A percentile compares a stretch with the other conserved stretches of the same genome.
Conservation (phyloP, 1,140 invertebrate species). For the Streblospio benedicti region DNA sequence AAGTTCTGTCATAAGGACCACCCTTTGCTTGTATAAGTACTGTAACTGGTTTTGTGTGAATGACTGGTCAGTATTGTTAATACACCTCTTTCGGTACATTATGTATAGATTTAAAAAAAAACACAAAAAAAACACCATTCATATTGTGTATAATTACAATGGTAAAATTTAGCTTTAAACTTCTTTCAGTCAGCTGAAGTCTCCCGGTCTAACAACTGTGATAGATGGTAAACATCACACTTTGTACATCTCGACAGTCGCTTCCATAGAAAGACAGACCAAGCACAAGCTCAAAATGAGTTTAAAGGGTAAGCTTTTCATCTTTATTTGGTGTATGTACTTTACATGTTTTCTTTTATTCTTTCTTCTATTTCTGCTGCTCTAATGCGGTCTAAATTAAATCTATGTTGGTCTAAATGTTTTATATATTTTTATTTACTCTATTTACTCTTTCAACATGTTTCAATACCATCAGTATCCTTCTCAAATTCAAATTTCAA, state of each 20-base stretch:
- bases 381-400: neutral
- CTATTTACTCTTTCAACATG: neutral
- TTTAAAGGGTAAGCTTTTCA: constrained; percentile 54
- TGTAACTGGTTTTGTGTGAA: neutral
- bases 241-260: constrained; percentile 80
- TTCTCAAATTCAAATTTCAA: too few species aligned
- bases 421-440: neutral
- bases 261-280: constrained; percentile 80
- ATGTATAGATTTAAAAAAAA: neutral
- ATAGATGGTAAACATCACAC: constrained; percentile 79
- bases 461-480: too few species aligned
- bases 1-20: neutral
- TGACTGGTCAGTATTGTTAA: neutral
- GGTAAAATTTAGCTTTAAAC: neutral
- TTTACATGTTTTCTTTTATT: neutral
- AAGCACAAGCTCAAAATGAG: constrained; percentile 76
- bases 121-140: neutral
- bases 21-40: neutral
- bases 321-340: neutral
- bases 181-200: constrained; percentile 52
- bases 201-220: constrained; percentile 69
- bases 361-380: neutral
- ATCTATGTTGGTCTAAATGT: neutral
- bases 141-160: neutral
- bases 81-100: neutral